Evolutionary conservation across 2,888 invertebrate species (phyloP).

Genomic region (Thecocarcelia acutangulata): DNA sequence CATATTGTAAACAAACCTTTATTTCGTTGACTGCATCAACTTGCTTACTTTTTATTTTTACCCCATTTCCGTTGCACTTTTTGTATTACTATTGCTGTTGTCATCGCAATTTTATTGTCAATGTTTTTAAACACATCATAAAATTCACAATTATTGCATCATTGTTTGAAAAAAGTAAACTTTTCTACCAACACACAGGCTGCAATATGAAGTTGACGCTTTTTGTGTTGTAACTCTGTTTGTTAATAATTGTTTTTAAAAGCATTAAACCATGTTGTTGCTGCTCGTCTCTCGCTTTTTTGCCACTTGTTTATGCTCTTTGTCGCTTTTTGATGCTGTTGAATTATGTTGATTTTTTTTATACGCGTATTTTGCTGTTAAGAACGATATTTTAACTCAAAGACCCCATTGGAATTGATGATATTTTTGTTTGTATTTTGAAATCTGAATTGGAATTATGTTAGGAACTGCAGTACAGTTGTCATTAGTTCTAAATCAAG

Average conservation of each 20-base stretch:
- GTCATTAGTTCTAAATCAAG: too few species aligned
- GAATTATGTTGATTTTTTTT: slow-evolving; percentile 30
- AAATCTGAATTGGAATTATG: too few species aligned
- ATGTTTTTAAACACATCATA: slow-evolving; percentile 62
- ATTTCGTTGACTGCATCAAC: neutral
- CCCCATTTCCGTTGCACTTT: slow-evolving; percentile 6
- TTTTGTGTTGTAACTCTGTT: neutral
- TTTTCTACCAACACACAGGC: slow-evolving; percentile 27
- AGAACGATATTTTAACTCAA: neutral
- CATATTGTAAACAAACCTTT: slow-evolving; percentile 33
- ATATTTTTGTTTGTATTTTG: too few species aligned
- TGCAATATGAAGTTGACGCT: neutral
- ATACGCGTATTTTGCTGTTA: slow-evolving; percentile 13
- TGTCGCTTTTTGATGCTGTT: slow-evolving; percentile 37
- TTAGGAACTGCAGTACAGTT: too few species aligned
- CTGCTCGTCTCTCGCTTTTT: slow-evolving; percentile 17
- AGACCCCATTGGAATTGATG: slow-evolving; percentile 3
- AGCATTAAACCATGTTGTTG: slow-evolving; percentile 25
- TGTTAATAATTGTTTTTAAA: slow-evolving; percentile 5
- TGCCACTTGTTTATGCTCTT: slow-evolving; percentile 29
- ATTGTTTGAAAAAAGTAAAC: slow-evolving; percentile 14
- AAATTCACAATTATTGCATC: slow-evolving; percentile 61
- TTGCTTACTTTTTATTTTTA: neutral
- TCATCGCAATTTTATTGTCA: slow-evolving; percentile 40
- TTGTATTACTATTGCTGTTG: slow-evolving; percentile 14